These are phyloP conservation scores for Eolophus roseicapilla DNA, from an alignment of 2,113 vertebrate species.

Conservation along the genomic window DNA sequence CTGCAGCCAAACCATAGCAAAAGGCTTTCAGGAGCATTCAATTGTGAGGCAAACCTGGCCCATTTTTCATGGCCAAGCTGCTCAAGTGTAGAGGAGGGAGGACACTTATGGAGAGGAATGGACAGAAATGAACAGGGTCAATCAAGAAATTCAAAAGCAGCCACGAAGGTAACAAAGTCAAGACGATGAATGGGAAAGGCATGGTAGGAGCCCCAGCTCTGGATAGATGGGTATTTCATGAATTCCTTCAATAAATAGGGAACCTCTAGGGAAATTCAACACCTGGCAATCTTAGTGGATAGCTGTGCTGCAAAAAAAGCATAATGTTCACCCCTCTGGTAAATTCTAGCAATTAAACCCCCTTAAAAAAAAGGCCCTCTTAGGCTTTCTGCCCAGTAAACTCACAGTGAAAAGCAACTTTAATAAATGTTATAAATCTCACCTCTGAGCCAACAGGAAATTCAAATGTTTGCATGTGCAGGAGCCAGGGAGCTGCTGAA, in stretches of 20 bases:
- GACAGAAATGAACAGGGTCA: background rate
- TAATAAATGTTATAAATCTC: constrained; percentile 83
- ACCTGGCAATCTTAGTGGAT: constrained; percentile 70
- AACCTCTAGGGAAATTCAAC: constrained; percentile 51
- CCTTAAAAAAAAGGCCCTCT: constrained; percentile 61
- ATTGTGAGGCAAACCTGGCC: background rate
- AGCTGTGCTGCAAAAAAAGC: constrained; percentile 63
- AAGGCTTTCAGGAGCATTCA: background rate
- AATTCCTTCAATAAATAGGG: constrained; percentile 45
- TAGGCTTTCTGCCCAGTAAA: constrained; percentile 79
- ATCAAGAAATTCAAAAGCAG: constrained; percentile 11
- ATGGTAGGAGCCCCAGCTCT: background rate
- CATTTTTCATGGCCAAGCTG: background rate
- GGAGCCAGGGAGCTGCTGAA: constrained; percentile 70
- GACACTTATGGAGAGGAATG: background rate
- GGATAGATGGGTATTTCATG: constrained; percentile 34
- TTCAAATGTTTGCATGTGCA: constrained; percentile 76
- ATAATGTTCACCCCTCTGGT: constrained; percentile 61
- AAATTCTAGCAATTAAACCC: constrained; percentile 76
- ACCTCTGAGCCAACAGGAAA: constrained; percentile 82
- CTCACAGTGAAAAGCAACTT: constrained; percentile 75
- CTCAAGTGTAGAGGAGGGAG: background rate
- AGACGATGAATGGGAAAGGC: background rate
- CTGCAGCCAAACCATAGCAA: background rate
- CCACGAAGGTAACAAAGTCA: constrained; percentile 5